A percentile compares a stretch with the other conserved stretches of the same genome.
phyloP scores from a whole-genome alignment of 2,888 invertebrate species.

The Ptychoptera albimana region DNA sequence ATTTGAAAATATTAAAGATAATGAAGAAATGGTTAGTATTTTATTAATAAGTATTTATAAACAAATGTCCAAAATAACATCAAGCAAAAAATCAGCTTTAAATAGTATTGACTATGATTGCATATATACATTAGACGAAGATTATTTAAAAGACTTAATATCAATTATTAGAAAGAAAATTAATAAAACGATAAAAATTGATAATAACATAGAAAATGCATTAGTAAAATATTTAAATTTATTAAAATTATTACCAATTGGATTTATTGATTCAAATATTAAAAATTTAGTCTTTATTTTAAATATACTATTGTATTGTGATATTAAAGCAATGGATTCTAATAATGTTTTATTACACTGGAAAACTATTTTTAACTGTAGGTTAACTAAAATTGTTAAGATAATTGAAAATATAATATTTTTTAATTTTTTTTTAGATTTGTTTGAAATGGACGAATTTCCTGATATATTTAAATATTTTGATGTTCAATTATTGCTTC shows the following conservation, averaged over 20 bases:
- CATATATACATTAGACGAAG: no score
- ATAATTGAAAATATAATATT: no score
- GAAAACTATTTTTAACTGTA: no score
- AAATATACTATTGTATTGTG: conserved; percentile 19
- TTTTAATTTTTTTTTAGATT: no score
- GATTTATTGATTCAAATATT: conserved; percentile 14
- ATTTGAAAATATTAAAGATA: conserved; percentile 10
- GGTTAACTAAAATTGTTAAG: no score
- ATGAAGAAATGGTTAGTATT: conserved; percentile 20
- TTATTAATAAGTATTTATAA: conserved; percentile 15
- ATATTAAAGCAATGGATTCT: conserved; percentile 8
- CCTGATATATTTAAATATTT: no score
- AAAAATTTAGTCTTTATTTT: conserved; percentile 20
- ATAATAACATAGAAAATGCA: conserved; percentile 8
- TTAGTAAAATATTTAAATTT: conserved; percentile 13
- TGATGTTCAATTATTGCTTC: no score
- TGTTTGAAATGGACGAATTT: no score
- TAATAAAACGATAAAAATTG: conserved; percentile 5
- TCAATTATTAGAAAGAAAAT: conserved; percentile 2
- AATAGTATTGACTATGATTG: conserved; percentile 12
- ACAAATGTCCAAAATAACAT: conserved; percentile 11
- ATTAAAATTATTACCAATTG: conserved; percentile 18
- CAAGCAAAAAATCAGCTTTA: conserved; percentile 14
- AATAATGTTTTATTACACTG: no score
- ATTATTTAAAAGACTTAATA: no score